phyloP scores from a whole-genome alignment of 2,113 vertebrate genomes.

The Martes martes region DNA sequence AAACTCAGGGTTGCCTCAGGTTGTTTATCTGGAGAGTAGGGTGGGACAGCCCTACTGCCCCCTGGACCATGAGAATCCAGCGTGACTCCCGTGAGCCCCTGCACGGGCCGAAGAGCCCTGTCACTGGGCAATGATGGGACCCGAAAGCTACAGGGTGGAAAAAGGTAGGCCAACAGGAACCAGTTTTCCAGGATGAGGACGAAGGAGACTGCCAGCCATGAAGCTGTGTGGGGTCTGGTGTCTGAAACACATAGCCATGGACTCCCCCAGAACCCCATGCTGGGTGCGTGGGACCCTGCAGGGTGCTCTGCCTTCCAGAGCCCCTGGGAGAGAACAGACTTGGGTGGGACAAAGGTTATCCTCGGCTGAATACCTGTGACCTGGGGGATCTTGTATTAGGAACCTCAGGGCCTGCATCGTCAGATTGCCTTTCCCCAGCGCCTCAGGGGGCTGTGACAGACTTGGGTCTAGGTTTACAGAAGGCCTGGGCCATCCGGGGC shows the following conservation, averaged over 20 bases:
- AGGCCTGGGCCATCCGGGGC: background rate
- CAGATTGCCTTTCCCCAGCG: background rate
- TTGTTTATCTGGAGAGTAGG: background rate
- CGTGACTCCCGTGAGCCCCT: accelerated
- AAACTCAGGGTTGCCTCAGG: background rate
- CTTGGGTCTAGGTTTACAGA: background rate
- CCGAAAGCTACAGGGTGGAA: background rate
- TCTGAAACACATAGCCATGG: background rate
- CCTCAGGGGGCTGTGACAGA: accelerated
- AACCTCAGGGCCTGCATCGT: background rate
- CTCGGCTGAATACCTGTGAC: background rate
- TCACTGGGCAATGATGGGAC: background rate
- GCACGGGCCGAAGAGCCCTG: accelerated
- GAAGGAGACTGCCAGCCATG: background rate
- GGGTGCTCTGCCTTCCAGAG: background rate
- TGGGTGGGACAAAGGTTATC: background rate
- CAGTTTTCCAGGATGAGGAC: background rate
- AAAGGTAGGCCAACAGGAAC: background rate
- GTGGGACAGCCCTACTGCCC: too few species aligned
- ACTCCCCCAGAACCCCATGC: background rate
- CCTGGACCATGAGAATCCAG: background rate
- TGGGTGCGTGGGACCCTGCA: background rate
- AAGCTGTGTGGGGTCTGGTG: background rate
- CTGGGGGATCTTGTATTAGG: background rate
- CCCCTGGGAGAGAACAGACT: background rate